Evolutionary conservation across 2,113 vertebrate genomes (phyloP).

Genomic region (Columba livia): DNA sequence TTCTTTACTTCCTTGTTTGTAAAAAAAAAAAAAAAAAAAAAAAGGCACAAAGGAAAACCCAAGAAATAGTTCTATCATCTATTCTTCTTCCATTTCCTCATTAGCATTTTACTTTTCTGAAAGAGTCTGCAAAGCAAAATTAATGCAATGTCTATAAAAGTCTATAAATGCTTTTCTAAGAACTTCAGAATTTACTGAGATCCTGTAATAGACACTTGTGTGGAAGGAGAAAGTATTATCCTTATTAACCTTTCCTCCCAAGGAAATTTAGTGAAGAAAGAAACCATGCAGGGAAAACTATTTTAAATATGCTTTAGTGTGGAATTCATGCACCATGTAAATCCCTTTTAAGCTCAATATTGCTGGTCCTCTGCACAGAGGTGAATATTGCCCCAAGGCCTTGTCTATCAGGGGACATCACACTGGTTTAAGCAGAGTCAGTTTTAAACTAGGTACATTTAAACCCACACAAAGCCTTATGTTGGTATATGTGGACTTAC

Average conservation of each 20-base stretch:
- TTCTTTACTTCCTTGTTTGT: neutral
- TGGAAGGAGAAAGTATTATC: conserved; percentile 10
- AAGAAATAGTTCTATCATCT: neutral
- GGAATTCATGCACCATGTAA: conserved; percentile 8
- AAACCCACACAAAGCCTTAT: neutral
- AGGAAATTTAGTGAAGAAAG: neutral
- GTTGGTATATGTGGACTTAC: neutral
- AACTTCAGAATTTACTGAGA: neutral
- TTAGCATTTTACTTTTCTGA: neutral
- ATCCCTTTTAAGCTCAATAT: neutral
- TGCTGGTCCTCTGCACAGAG: neutral
- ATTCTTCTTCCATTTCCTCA: neutral
- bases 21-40: neutral
- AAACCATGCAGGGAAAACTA: conserved; percentile 30
- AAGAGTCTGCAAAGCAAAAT: neutral
- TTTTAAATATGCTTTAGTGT: conserved; percentile 42
- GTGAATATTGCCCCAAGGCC: neutral
- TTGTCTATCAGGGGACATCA: neutral
- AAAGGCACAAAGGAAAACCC: neutral
- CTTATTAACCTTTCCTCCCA: conserved; percentile 52
- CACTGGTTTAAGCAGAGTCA: neutral
- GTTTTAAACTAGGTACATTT: neutral
- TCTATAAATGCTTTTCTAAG: neutral
- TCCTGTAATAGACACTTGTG: neutral
- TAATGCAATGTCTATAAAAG: neutral